These are phyloP conservation scores for Loris lydekkerianus DNA, from an alignment of 2,797 vertebrate species.

Conservation along the genomic window DNA sequence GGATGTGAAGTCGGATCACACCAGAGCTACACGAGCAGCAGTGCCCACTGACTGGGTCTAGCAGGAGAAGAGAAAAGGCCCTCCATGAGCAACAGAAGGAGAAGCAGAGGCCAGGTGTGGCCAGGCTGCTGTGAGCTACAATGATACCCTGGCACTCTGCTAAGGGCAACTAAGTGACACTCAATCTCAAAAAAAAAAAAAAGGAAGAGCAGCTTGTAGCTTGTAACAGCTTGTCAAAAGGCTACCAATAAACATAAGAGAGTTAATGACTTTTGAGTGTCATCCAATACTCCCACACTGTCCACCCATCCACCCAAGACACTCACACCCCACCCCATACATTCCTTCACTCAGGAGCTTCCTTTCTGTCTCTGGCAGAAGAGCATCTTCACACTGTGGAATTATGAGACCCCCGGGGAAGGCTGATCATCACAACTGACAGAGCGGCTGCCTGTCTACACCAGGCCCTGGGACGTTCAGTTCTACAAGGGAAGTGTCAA, in stretches of 20 bases:
- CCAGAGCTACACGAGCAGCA: not conserved
- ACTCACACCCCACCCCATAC: not conserved
- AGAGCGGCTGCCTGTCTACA: not conserved
- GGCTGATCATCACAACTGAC: too few species aligned
- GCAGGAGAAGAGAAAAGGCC: not conserved
- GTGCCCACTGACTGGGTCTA: not conserved
- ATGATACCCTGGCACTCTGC: too few species aligned
- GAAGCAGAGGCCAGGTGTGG: not conserved
- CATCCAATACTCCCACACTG: not conserved
- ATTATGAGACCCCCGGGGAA: not conserved
- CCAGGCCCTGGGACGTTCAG: rapidly evolving
- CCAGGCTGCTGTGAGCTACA: too few species aligned
- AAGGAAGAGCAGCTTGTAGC: too few species aligned
- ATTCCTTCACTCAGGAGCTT: not conserved
- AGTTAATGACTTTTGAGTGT: not conserved
- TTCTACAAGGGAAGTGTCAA: not conserved
- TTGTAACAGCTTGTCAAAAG: too few species aligned
- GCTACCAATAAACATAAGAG: not conserved
- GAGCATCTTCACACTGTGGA: not conserved
- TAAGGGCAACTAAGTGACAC: too few species aligned
- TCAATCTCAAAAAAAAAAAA: too few species aligned
- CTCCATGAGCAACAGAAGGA: not conserved
- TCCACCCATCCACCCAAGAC: too few species aligned
- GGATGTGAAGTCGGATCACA: rapidly evolving
- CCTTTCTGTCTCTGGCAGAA: not conserved